These are phyloP conservation scores for Lacanobia oleracea DNA, from an alignment of 2,888 invertebrate genomes.

Conservation along the genomic window DNA sequence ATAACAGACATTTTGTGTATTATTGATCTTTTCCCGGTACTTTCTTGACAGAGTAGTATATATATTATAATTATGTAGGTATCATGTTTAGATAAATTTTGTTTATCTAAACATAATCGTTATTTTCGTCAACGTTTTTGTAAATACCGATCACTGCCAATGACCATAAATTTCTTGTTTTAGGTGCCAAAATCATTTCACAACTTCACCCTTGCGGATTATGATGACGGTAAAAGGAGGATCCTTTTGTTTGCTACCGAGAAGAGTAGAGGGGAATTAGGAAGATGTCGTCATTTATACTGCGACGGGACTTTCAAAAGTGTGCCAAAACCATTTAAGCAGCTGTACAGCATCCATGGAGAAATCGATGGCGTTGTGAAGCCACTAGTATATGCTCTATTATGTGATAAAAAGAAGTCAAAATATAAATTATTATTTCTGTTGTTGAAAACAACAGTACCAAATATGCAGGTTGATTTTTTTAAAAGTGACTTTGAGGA, in stretches of 20 bases:
- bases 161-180: constrained; percentile 22
- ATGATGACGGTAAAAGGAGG: too few relatives aligned
- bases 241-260: too few relatives aligned
- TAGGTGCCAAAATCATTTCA: too few relatives aligned
- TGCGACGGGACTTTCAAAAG: too few relatives aligned
- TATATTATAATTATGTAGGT: constrained; percentile 13
- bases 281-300: too few relatives aligned
- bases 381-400: constrained; percentile 11
- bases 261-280: too few relatives aligned
- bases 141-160: constrained; percentile 25
- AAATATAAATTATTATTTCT: constrained; percentile 22
- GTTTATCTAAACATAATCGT: too few relatives aligned
- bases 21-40: too few relatives aligned
- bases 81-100: too few relatives aligned
- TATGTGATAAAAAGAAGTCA: constrained; percentile 22
- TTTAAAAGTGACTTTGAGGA: constrained; percentile 21
- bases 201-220: too few relatives aligned
- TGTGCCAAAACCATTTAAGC: constrained; percentile 29
- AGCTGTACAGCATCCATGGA: constrained; percentile 27
- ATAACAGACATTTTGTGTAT: too few relatives aligned
- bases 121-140: constrained; percentile 29
- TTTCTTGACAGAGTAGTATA: too few relatives aligned
- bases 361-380: constrained; percentile 23
- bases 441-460: constrained; percentile 27
- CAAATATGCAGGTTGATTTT: constrained; percentile 17